Percentiles rank a stretch among this genome's conserved stretches.
Conservation (phyloP, 2,888 invertebrate genomes). For the Dryadula phaetusa region DNA sequence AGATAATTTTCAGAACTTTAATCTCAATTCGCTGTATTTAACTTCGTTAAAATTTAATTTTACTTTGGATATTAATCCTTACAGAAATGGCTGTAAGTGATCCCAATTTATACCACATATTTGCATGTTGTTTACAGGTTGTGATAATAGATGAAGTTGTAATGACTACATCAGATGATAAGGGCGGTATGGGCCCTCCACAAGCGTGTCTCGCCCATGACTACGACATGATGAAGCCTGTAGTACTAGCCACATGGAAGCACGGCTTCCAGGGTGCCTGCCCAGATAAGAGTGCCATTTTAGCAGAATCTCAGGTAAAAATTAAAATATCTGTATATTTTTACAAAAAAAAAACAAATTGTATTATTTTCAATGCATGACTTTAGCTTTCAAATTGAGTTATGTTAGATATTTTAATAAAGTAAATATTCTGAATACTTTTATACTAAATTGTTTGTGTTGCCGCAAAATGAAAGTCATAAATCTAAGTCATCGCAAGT, state of each 20-base stretch:
- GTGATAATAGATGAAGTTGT: constrained; percentile 95
- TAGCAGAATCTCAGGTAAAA: constrained; percentile 92
- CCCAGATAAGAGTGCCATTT: constrained; percentile 94
- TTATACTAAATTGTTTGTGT: constrained; percentile 11
- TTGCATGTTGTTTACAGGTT: constrained; percentile 82
- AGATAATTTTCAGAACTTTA: constrained; percentile 22
- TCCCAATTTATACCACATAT: background rate
- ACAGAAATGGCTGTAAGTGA: background rate
- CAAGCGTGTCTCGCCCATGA: constrained; percentile 95
- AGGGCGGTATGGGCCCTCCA: constrained; percentile 85
- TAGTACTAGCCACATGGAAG: constrained; percentile 96
- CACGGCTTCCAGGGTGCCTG: constrained; percentile 98
- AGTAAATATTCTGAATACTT: constrained; percentile 8
- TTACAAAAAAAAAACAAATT: background rate
- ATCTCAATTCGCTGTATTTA: constrained; percentile 18
- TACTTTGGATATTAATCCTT: background rate
- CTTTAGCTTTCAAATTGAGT: background rate
- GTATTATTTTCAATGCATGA: background rate
- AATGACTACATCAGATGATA: constrained; percentile 93
- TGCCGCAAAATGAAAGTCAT: constrained; percentile 26
- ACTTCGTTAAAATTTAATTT: constrained; percentile 18
- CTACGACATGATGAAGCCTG: constrained; percentile 96
- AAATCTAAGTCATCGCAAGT: constrained; percentile 22
- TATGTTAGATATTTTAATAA: constrained; percentile 1
- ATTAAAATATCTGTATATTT: background rate